Conservation (phyloP, 2,797 vertebrate species). For the Anguilla obscura region DNA sequence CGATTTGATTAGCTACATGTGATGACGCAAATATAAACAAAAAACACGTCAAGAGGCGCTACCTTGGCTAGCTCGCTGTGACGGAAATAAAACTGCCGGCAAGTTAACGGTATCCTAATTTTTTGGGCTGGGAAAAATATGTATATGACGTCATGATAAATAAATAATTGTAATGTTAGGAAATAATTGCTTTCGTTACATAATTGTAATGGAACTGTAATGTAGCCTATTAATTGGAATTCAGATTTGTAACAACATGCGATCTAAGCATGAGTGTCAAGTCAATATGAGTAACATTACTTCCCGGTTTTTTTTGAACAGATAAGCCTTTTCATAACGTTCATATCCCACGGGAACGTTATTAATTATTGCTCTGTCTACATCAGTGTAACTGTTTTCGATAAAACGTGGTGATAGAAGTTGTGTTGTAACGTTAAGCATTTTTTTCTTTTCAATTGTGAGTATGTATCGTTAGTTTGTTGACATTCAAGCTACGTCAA, state of each 20-base stretch:
- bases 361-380: neutral
- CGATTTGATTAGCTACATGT: constrained; percentile 39
- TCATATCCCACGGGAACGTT: neutral
- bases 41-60: constrained; percentile 52
- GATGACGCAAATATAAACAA: constrained; percentile 65
- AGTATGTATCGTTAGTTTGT: neutral
- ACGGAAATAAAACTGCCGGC: neutral
- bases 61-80: neutral
- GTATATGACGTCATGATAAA: constrained; percentile 27
- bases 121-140: neutral
- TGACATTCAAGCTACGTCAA: neutral
- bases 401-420: neutral
- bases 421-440: neutral
- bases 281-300: neutral
- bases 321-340: neutral
- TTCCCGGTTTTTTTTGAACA: neutral
- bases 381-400: neutral
- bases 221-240: neutral
- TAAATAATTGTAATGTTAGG: neutral
- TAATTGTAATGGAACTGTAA: neutral
- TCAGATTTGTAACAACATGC: neutral
- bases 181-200: neutral
- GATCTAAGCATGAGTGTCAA: neutral
- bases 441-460: neutral
- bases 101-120: too few species aligned